Conservation (phyloP, 2,888 invertebrate species). For the Heliconius erato region DNA sequence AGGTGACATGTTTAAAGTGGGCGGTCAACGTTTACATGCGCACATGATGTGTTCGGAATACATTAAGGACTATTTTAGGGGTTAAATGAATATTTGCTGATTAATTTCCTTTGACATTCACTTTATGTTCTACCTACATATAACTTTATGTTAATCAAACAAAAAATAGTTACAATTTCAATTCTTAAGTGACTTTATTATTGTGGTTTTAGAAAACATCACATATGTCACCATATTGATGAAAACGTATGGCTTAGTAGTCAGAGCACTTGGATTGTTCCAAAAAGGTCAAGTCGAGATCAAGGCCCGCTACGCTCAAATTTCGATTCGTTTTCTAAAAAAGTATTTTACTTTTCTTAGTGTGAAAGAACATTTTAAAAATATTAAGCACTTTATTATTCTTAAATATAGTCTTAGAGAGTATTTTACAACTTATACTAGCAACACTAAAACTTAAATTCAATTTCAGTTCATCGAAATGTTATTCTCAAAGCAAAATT, state of each 20-base stretch:
- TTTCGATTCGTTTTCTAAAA: too few species aligned
- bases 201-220: too few species aligned
- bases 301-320: too few species aligned
- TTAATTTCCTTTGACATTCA: conserved; percentile 11
- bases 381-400: too few species aligned
- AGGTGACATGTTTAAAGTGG: neutral
- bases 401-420: too few species aligned
- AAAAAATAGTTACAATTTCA: neutral
- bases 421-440: neutral
- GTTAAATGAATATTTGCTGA: conserved; percentile 2
- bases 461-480: conserved; percentile 92
- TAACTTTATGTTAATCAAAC: neutral
- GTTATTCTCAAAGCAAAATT: conserved; percentile 97
- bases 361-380: too few species aligned
- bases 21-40: neutral
- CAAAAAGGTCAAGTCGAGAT: too few species aligned
- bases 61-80: neutral
- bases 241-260: too few species aligned
- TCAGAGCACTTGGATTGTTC: too few species aligned
- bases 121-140: neutral
- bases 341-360: too few species aligned
- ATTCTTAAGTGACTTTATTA: neutral
- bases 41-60: neutral
- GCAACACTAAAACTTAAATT: neutral
- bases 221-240: too few species aligned